Percentiles rank a stretch among this genome's conserved stretches.
phyloP scores from a whole-genome alignment of 1,140 invertebrate genomes.

The Pantala flavescens region DNA sequence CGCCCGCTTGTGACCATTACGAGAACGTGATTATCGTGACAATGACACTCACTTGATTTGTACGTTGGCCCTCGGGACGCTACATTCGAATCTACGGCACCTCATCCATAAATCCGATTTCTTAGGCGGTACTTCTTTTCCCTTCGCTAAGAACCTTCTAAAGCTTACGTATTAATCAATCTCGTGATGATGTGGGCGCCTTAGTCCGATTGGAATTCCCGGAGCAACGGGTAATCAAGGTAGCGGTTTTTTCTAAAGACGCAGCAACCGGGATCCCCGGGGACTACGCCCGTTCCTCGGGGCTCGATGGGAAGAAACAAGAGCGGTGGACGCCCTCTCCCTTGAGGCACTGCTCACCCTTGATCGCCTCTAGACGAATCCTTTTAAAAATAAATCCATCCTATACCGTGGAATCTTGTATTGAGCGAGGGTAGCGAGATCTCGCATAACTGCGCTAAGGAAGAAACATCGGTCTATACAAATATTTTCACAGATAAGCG shows the following conservation, averaged over 20 bases:
- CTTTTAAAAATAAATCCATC: background rate
- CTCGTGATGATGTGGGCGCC: background rate
- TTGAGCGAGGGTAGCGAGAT: no score
- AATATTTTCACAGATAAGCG: no score
- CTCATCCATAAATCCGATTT: no score
- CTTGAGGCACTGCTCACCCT: background rate
- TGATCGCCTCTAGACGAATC: background rate
- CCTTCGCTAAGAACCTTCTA: background rate
- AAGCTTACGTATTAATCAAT: slow-evolving; percentile 7
- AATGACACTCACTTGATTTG: no score
- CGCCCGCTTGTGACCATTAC: no score
- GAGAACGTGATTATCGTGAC: no score
- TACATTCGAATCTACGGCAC: no score
- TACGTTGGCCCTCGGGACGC: no score
- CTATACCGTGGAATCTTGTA: background rate
- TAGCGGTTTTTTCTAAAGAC: background rate
- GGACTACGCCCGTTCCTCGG: background rate
- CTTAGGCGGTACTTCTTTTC: no score
- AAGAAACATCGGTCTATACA: no score
- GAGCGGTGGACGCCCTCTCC: background rate
- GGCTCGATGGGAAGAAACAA: background rate
- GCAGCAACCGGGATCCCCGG: background rate
- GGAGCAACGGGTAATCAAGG: background rate
- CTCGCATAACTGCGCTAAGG: no score
- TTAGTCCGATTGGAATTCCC: background rate